Percentiles rank a stretch among this genome's conserved stretches.
phyloP scores from a whole-genome alignment of 2,888 invertebrate species.

The Hypselothyrea guttata region DNA sequence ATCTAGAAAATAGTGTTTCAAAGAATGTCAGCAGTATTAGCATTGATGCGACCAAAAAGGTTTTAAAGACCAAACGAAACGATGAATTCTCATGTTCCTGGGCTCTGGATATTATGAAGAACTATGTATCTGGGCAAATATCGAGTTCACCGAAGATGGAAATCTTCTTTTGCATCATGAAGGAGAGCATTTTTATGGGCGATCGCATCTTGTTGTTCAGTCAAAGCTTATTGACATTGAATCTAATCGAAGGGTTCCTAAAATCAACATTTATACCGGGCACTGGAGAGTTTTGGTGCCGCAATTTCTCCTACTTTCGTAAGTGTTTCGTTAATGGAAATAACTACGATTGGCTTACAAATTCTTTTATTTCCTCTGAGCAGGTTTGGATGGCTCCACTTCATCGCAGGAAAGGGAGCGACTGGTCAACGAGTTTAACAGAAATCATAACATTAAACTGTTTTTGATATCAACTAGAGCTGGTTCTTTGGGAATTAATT shows the following conservation, averaged over 20 bases:
- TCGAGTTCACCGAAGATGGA: constrained; percentile 98
- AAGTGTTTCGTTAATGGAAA: constrained; percentile 84
- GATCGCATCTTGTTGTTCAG: constrained; percentile 97
- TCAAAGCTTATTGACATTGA: constrained; percentile 96
- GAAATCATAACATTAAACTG: constrained; percentile 91
- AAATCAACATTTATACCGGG: constrained; percentile 88
- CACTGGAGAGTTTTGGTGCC: constrained; percentile 89
- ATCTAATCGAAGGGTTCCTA: constrained; percentile 96
- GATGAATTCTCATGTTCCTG: constrained; percentile 94
- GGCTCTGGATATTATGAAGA: constrained; percentile 92
- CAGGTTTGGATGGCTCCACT: constrained; percentile 97
- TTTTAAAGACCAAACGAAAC: constrained; percentile 84
- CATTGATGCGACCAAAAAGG: constrained; percentile 81
- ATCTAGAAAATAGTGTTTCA: constrained; percentile 19
- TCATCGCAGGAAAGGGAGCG: constrained; percentile 96
- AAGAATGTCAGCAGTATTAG: constrained; percentile 40
- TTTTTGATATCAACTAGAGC: constrained; percentile 98
- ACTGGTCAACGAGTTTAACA: constrained; percentile 97
- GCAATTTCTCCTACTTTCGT: constrained; percentile 95
- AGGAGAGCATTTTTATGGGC: constrained; percentile 92
- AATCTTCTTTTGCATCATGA: constrained; percentile 94
- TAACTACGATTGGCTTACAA: too few relatives aligned
- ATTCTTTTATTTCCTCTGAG: neutral
- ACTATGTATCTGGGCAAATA: constrained; percentile 93
- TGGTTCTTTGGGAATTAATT: constrained; percentile 97